Evolutionary conservation across 53 echinoderm and acorn worm genomes (phyloP).

Genomic region (Hippasteria phrygiana): DNA sequence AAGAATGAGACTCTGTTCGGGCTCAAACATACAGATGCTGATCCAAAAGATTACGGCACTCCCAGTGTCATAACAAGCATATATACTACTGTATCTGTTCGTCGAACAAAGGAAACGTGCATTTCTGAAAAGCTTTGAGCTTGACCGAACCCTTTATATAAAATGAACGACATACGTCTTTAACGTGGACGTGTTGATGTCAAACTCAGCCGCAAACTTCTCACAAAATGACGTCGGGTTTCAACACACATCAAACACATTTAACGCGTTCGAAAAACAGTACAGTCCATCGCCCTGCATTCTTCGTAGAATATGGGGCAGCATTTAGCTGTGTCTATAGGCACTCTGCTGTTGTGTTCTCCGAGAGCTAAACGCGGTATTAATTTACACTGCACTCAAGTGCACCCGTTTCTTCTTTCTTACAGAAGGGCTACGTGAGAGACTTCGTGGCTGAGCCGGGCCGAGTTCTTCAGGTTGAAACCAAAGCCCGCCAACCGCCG

Average conservation of each 20-base stretch:
- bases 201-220: neutral
- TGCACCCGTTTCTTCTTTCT: neutral
- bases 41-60: no score
- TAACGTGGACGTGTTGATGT: neutral
- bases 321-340: constrained; percentile 15
- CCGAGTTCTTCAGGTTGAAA: constrained; percentile 63
- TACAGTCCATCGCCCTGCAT: neutral
- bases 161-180: neutral
- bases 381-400: neutral
- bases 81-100: no score
- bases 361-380: neutral
- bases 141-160: neutral
- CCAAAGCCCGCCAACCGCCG: constrained; percentile 79
- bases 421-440: constrained; percentile 75
- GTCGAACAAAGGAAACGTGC: no score
- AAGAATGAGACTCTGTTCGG: no score
- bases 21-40: no score
- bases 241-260: neutral
- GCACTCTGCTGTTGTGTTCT: neutral
- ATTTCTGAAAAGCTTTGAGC: neutral
- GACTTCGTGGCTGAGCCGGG: constrained; percentile 70
- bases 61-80: no score
- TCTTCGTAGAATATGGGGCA: neutral
- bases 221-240: neutral
- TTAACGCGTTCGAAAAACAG: neutral